A percentile compares a stretch with the other conserved stretches of the same genome.
phyloP scores from a whole-genome alignment of 1,140 invertebrate species.

The Euschistus heros region DNA sequence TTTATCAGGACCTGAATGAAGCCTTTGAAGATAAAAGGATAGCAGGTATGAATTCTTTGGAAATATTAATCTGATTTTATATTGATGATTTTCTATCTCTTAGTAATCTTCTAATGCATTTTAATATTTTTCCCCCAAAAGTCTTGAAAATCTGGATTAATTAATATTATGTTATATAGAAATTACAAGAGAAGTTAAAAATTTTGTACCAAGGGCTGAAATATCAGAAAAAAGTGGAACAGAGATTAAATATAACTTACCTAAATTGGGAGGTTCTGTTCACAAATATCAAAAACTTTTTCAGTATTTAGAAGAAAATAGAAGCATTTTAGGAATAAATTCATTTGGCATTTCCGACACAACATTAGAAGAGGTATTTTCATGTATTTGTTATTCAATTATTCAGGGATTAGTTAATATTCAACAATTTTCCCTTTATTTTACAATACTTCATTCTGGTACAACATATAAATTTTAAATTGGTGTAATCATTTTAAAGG shows the following conservation, averaged over 20 bases:
- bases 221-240: conserved; percentile 21
- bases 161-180: neutral
- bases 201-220: conserved; percentile 3
- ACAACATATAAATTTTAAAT: too few species aligned
- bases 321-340: conserved; percentile 10
- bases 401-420: too few species aligned
- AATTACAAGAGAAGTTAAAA: neutral
- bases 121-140: neutral
- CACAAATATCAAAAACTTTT: conserved; percentile 15
- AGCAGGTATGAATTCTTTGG: too few species aligned
- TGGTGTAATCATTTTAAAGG: too few species aligned
- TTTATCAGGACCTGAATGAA: too few species aligned
- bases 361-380: conserved; percentile 19
- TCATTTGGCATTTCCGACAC: conserved; percentile 23
- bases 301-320: conserved; percentile 14
- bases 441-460: too few species aligned
- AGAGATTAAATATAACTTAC: conserved; percentile 20
- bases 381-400: too few species aligned
- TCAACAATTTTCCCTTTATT: too few species aligned
- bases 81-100: neutral
- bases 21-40: too few species aligned
- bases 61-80: too few species aligned
- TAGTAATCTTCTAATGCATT: neutral
- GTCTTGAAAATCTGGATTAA: neutral
- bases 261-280: conserved; percentile 8